Evolutionary conservation across 2,113 vertebrate genomes (phyloP), one percentile per base, ranked within the genome.

Genomic region (Benitochromis conjunctus): DNA sequence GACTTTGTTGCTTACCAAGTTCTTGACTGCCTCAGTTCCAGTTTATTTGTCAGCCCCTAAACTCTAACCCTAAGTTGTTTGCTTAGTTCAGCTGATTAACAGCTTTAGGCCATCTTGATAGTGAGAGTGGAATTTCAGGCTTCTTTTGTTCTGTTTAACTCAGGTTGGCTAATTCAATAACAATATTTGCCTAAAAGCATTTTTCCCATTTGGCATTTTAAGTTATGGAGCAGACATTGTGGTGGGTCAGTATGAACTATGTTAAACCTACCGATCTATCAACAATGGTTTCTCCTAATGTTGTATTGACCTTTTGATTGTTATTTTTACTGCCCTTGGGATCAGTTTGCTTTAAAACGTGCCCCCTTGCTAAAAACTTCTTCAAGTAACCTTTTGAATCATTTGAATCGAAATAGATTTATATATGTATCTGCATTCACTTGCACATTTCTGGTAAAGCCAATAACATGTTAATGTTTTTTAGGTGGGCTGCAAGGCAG

Each of bases 401-500:
- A 51, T 74, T 2, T 7, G 18, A 74, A 48, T 48, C 6, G 0
- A 29, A 51, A 74, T 71, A 71, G 66, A 29, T 46, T 69, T 69
- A 24, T 26, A 69, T 43, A 69, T 69, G 60, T 38, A 38, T 38
- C 6, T 64, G 24, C 69, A 74, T 74, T 31, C 3, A 55, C 51
- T 51, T 48, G 43, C 16, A 51, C 43, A 54, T 60, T 81, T n/a
- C 9, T 78, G 48, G 36, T 11, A 29, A 53, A 43, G 29, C 43
- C 71, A 11, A 24, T 71, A 36, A 82, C 46, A 26, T 66, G 7
- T 83, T 18, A 31, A 12, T 80, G 71, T 87, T 69, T 81, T 91
- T 85, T 66, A 97, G 99, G 96, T 94, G 90, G 96, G 97, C 80
- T 99, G 99, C 83, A 99, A 98, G 93, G 96, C 97, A 53, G 96